Evolutionary conservation across 2,113 vertebrate species (phyloP).

Genomic region (Ancistrus triradiatus): DNA sequence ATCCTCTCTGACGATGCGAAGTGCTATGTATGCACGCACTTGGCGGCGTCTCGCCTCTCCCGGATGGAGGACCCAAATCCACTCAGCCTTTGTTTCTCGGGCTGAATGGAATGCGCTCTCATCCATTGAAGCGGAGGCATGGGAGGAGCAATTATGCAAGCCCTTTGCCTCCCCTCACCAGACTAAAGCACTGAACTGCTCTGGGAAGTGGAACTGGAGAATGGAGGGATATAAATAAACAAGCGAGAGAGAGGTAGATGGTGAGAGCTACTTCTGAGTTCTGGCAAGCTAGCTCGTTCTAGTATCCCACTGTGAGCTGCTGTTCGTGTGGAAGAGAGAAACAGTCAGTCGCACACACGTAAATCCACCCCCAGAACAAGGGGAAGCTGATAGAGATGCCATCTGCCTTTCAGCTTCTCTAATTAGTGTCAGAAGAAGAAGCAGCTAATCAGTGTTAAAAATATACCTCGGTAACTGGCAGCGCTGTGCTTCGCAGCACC

Average conservation of each 20-base stretch:
- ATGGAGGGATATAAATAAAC: slow-evolving; percentile 40
- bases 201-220: slow-evolving; percentile 17
- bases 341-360: background rate
- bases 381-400: slow-evolving; percentile 36
- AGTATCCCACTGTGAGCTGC: slow-evolving; percentile 29
- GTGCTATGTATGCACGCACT: slow-evolving; percentile 6
- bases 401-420: slow-evolving; percentile 35
- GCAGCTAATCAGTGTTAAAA: slow-evolving; percentile 34
- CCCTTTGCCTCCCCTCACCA: slow-evolving; percentile 31
- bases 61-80: slow-evolving; percentile 2
- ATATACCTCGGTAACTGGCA: slow-evolving; percentile 18
- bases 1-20: slow-evolving; percentile 1
- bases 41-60: slow-evolving; percentile 6
- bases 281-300: slow-evolving; percentile 18
- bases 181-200: slow-evolving; percentile 1
- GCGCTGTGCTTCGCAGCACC: background rate
- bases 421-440: slow-evolving; percentile 35
- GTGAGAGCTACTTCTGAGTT: slow-evolving; percentile 10
- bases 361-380: slow-evolving; percentile 31
- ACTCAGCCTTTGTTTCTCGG: slow-evolving; percentile 27
- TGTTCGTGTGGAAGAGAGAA: slow-evolving; percentile 26
- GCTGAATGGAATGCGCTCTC: background rate
- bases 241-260: background rate
- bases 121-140: slow-evolving; percentile 12
- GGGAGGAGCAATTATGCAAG: slow-evolving; percentile 26